Conservation (phyloP, 2,797 vertebrate species). For the Heterohyrax brucei region DNA sequence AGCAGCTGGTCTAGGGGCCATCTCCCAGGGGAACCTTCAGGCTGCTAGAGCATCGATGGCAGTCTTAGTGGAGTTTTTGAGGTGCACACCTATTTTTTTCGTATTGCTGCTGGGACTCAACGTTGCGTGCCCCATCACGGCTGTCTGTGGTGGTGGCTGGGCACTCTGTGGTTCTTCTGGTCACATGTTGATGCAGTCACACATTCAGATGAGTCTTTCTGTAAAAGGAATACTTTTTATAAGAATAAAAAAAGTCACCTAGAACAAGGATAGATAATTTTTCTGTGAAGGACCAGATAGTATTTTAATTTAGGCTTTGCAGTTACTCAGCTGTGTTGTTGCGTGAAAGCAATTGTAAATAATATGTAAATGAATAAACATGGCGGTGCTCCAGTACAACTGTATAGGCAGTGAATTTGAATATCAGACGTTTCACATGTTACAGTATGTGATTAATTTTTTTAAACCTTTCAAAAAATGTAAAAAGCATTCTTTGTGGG, state of each 20-base stretch:
- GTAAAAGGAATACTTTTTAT: not conserved
- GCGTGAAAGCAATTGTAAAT: not conserved
- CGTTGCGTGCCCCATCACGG: too few relatives aligned
- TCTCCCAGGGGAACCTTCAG: too few relatives aligned
- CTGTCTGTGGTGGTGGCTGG: too few relatives aligned
- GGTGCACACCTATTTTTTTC: too few relatives aligned
- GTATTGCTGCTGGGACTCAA: too few relatives aligned
- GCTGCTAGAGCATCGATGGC: too few relatives aligned
- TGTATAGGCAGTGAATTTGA: not conserved
- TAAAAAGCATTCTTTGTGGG: not conserved
- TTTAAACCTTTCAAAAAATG: not conserved
- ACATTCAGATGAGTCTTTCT: too few relatives aligned
- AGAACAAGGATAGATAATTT: not conserved
- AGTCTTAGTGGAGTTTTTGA: too few relatives aligned
- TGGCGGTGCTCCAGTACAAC: not conserved
- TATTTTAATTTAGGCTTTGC: not conserved
- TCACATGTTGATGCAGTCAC: too few relatives aligned
- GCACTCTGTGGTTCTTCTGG: too few relatives aligned
- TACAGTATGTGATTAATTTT: not conserved
- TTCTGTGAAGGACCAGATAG: not conserved
- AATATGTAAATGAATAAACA: not conserved
- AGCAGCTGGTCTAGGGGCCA: too few relatives aligned
- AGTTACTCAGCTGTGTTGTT: not conserved
- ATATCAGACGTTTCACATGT: not conserved
- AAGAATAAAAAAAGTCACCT: not conserved